These are phyloP conservation scores for Pseudomyrmex concolor DNA, from an alignment of 1,140 invertebrate genomes.

Conservation along the genomic window DNA sequence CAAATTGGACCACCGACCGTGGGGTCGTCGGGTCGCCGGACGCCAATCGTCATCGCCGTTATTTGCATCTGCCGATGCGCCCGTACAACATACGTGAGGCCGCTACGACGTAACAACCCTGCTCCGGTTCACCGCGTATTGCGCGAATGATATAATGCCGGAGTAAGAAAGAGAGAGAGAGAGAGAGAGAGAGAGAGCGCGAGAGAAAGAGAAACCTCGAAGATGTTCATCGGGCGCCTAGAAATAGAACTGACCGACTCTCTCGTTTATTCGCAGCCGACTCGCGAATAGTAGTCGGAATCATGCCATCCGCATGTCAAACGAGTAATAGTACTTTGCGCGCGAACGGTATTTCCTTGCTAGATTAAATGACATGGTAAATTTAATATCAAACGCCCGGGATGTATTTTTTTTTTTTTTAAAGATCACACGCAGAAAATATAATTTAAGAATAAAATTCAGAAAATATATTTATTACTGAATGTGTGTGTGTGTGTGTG, in stretches of 20 bases:
- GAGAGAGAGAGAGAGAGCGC: too few species aligned
- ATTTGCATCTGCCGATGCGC: conserved; percentile 76
- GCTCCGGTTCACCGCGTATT: conserved; percentile 26
- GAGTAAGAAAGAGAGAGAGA: background rate
- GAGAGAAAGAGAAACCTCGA: background rate
- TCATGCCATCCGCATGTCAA: background rate
- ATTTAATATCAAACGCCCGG: background rate
- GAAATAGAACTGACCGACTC: conserved; percentile 69
- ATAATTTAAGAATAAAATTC: conserved; percentile 14
- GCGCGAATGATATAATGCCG: conserved; percentile 52
- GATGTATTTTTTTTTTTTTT: background rate
- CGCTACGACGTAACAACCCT: background rate
- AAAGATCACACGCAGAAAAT: background rate
- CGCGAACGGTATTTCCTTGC: background rate
- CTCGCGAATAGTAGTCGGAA: background rate
- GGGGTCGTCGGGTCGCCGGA: conserved; percentile 73
- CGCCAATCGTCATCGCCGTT: conserved; percentile 76
- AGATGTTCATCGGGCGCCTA: conserved; percentile 30
- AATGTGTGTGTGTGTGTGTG: background rate
- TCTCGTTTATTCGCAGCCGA: conserved; percentile 60
- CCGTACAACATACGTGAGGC: conserved; percentile 24
- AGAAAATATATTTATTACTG: conserved; percentile 3
- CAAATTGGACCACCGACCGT: conserved; percentile 79
- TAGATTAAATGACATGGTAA: background rate
- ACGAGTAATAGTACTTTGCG: background rate